Base-by-base conservation (phyloP, 2,797 vertebrate genomes). In the Furcifer pardalis region DNA sequence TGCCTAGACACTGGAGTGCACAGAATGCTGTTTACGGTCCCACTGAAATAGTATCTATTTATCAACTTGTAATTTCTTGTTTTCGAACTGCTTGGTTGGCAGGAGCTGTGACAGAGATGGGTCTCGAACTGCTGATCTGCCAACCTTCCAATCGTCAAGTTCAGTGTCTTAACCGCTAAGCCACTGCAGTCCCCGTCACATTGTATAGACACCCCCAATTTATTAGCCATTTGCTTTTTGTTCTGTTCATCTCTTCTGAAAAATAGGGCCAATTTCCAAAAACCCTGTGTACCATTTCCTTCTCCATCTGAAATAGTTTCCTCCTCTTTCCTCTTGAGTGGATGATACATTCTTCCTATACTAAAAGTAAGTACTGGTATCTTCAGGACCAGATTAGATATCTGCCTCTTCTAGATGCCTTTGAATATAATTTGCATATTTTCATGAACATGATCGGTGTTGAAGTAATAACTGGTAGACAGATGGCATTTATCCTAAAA, bases 401-500 rank as follows among this genome's bases (percentile, higher is more conserved):
- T 69, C 78, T 85, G 84, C 62, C 68, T 81, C 68, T 81, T 85
- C 81, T 37, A 68, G 25, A 76, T 85, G 62, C 12, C 42, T 81
- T 85, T 69, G 72, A 76, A 66, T 32, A 76, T 12, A 76, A 85
- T 85, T 85, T 85, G 60, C 84, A 81, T 85, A 76, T 76, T 85
- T 74, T 81, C 37, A 46, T 76, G 63, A 85, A 81, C 37, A 25
- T 81, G 72, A 59, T 63, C 76, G 63, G 69, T 86, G 74, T 49
- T 77, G 73, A 69, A 77, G 74, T 77, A 60, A 56, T 77, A 69
- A 25, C 69, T 81, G 72, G 65, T 59, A 86, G 79, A 81, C 79
- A 81, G 76, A 81, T 35, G 63, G 65, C 79, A 81, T 62, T 86
- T 86, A 81, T 71, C 74, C 74, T 81, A 86, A 77, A 86, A 86